Evolutionary conservation across 2,797 vertebrate species (phyloP).

Genomic region (Hydrocynus forskahlii): DNA sequence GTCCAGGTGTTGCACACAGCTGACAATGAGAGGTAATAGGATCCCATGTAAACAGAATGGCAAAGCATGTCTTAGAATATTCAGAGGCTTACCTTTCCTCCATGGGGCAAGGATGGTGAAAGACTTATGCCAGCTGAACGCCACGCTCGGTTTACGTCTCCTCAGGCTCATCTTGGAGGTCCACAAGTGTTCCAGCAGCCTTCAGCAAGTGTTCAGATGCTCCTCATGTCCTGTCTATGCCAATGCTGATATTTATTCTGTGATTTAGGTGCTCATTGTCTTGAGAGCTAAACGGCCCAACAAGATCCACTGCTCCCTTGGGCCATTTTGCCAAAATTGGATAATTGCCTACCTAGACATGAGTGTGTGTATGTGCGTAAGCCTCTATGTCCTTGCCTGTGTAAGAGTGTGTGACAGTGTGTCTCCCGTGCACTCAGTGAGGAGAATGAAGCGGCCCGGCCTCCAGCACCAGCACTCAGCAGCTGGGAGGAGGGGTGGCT

Average conservation of each 20-base stretch:
- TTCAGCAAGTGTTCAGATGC: slow-evolving; percentile 45
- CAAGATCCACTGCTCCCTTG: slow-evolving; percentile 6
- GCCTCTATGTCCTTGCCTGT: slow-evolving; percentile 33
- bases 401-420: slow-evolving; percentile 46
- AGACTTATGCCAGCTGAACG: slow-evolving; percentile 82
- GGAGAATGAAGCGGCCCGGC: slow-evolving; percentile 63
- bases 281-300: slow-evolving; percentile 24
- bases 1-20: slow-evolving; percentile 45
- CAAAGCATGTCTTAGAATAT: slow-evolving; percentile 6
- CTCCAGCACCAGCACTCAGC: slow-evolving; percentile 63
- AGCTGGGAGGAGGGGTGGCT: slow-evolving; percentile 70
- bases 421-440: slow-evolving; percentile 60
- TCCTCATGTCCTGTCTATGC: slow-evolving; percentile 33
- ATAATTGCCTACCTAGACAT: slow-evolving; percentile 2
- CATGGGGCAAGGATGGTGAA: slow-evolving; percentile 79
- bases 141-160: slow-evolving; percentile 70
- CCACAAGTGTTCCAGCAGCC: slow-evolving; percentile 33
- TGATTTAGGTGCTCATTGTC: slow-evolving; percentile 11
- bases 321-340: slow-evolving; percentile 36
- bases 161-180: slow-evolving; percentile 71
- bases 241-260: slow-evolving; percentile 6
- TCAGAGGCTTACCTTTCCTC: slow-evolving; percentile 79
- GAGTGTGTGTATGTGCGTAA: slow-evolving; percentile 7
- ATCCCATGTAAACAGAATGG: slow-evolving; percentile 16
- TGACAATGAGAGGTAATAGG: slow-evolving; percentile 20